Base-by-base conservation (phyloP, 2,113 vertebrate genomes). In the Eurypyga helias region DNA sequence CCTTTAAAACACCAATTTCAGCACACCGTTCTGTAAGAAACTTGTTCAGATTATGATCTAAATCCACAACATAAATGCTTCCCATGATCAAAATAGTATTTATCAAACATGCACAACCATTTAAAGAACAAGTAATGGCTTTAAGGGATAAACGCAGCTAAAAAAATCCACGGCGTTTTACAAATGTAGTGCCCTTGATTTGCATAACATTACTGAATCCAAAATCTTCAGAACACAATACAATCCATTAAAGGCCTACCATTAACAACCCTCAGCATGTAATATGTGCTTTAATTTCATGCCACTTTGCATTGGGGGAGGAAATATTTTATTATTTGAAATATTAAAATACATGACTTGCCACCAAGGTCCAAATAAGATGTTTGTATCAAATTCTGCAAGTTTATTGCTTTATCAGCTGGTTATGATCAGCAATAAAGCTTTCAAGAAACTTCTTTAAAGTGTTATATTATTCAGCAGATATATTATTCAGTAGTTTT, bases 401-500 rank as follows among this genome's bases (percentile, higher is more conserved):
- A 26, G 26, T 89, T 81, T 94, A 58, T 58, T 54, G 48, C 33
- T 69, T 93, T 86, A 83, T 62, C n/a, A 71, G 34, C 20, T 78
- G 31, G 24, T 83, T 73, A 57, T 2, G 25, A 81, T 34, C 41
- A 31, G 3, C 28, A 36, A 89, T 49, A 76, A 89, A 2, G 3
- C 25, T 93, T 89, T 85, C 69, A 31, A 79, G 90, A 92, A 71
- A 8, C 6, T 75, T 64, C 66, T 85, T 51, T 61, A 73, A 61
- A 84, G 31, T n/a, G 62, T 75, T 38, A 24, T 41, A 36, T 57
- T 49, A 52, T 78, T 41, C 46, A 64, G 76, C 20, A 18, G 71
- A 78, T 71, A 80, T 28, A 94, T 83, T 96, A 91, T 96, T 92
- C 72, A 92, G 83, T 45, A 82, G 52, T 92, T 97, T 97, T 95